Evolutionary conservation across 2,888 invertebrate genomes (phyloP), one percentile per base, ranked within the genome.

Genomic region (Drosophila buzzatii): DNA sequence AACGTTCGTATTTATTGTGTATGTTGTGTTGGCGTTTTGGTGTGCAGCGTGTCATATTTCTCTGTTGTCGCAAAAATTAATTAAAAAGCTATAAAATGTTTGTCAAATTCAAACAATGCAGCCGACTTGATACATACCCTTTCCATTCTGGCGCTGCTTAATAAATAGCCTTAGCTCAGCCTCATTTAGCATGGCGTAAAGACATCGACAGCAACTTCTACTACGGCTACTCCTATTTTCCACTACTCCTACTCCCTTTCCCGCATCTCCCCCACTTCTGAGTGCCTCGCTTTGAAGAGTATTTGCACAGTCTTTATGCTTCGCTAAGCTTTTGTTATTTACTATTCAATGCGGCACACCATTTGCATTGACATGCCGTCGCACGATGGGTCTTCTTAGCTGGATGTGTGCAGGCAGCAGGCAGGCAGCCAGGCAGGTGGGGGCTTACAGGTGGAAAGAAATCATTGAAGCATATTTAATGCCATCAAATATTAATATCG

Each of bases 391-490:
- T 23, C 5, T 2, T 27, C 27, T 27, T 27, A 27, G 27, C 27
- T 2, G 9, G 39, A 9, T 23, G 20, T 23, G 37, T 16, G 20
- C 14, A 7, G 6, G 27, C 6, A 6, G 27, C 6, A 6, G 31
- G 10, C 31, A n/a, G 8, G 5, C 6, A 6, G 44, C 27, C 1
- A 5, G 53, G 53, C 31, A 20, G 42, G 42, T 4, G 23, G 9
- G 31, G 33, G 8, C 5, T 53, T 41, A 52, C 60, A 80, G 79
- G 79, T 79, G 44, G 57, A 73, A 70, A 76, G 41, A 73, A 74
- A 72, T 76, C 85, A 89, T 85, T 89, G 79, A 79, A 79, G 84
- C 90, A 79, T 81, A 84, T 83, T 89, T 87, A 86, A 89, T 87
- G 79, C 80, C 83, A 86, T 88, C 81, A 90, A 86, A 82, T 88